Evolutionary conservation across 2,113 vertebrate genomes (phyloP).

Genomic region (Perca schrenkii): DNA sequence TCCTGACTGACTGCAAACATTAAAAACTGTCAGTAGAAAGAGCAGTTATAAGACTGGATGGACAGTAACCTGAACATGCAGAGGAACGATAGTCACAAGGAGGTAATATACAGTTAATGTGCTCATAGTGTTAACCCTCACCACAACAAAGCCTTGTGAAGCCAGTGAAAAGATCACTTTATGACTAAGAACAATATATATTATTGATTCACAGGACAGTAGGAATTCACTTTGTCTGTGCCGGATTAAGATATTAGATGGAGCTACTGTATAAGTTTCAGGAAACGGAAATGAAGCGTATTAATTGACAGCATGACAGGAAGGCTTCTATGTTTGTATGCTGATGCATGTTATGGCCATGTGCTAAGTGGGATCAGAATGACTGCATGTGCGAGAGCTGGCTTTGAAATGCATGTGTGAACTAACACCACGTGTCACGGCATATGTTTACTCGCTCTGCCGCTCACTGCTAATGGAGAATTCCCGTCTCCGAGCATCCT

Average conservation of each 20-base stretch:
- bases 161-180: background rate
- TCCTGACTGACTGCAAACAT: background rate
- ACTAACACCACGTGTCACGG: background rate
- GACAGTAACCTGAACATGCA: background rate
- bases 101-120: background rate
- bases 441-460: constrained; percentile 25
- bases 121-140: background rate
- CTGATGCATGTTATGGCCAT: background rate
- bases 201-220: constrained; percentile 2
- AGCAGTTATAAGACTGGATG: background rate
- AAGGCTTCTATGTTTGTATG: background rate
- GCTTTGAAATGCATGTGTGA: constrained; percentile 1
- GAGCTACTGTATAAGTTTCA: background rate
- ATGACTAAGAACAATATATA: background rate
- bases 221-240: constrained; percentile 1
- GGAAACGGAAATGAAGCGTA: background rate
- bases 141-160: background rate
- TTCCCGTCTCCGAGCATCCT: constrained; percentile 31
- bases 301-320: background rate
- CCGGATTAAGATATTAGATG: background rate
- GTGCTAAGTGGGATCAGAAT: background rate
- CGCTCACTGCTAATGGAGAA: constrained; percentile 25
- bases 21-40: background rate
- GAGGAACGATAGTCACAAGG: background rate
- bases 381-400: background rate